Evolutionary conservation across 2,888 invertebrate genomes (phyloP).

Genomic region (Lomographa bimaculata): DNA sequence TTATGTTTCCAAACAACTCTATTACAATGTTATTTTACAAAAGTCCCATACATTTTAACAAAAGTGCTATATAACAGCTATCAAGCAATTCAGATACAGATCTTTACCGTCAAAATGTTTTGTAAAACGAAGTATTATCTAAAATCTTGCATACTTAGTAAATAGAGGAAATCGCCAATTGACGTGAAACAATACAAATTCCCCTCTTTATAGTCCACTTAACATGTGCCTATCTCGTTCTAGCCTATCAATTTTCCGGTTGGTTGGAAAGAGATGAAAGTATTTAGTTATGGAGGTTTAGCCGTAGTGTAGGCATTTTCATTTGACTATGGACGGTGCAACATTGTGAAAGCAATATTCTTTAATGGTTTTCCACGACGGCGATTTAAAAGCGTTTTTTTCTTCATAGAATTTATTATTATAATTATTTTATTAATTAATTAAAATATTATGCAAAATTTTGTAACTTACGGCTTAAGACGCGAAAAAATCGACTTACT

Average conservation of each 20-base stretch:
- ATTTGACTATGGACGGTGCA: constrained; percentile 1
- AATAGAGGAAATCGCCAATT: constrained; percentile 78
- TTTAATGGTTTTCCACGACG: too few relatives aligned
- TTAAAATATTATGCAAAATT: too few relatives aligned
- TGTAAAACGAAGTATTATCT: constrained; percentile 64
- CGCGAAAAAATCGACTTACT: too few relatives aligned
- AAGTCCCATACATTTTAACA: constrained; percentile 16
- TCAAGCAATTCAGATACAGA: constrained; percentile 42
- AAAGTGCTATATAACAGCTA: constrained; percentile 26
- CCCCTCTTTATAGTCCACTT: constrained; percentile 6
- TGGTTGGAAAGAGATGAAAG: constrained; percentile 5
- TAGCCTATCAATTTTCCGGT: constrained; percentile 3
- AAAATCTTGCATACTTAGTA: constrained; percentile 61
- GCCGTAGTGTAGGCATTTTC: constrained; percentile 5
- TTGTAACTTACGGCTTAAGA: too few relatives aligned
- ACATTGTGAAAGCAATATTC: constrained; percentile 24
- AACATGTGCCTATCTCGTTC: constrained; percentile 9
- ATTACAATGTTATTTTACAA: constrained; percentile 2
- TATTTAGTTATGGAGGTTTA: background rate
- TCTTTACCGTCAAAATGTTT: constrained; percentile 70
- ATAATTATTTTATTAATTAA: too few relatives aligned
- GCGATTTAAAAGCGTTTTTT: too few relatives aligned
- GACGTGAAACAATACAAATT: constrained; percentile 18
- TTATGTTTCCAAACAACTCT: constrained; percentile 6
- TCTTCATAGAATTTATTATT: too few relatives aligned